A percentile compares a stretch with the other conserved stretches of the same genome.
Conservation (phyloP, 2,797 vertebrate genomes). For the Pelodytes ibericus region DNA sequence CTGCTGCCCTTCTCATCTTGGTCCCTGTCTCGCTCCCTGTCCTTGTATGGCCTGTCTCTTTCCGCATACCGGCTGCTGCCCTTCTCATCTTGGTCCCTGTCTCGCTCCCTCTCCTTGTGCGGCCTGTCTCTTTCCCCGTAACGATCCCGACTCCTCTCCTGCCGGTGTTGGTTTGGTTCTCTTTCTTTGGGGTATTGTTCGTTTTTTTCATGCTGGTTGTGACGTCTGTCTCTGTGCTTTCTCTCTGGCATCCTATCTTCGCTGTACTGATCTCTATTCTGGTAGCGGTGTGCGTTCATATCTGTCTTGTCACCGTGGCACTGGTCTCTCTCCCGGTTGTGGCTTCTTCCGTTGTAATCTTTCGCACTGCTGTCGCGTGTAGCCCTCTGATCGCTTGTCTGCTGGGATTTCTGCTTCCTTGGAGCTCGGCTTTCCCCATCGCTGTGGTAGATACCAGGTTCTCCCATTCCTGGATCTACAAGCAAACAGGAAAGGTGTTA, state of each 20-base stretch:
- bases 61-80: slow-evolving; percentile 6
- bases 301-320: background rate
- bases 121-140: slow-evolving; percentile 5
- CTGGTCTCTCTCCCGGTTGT: background rate
- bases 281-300: background rate
- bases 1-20: background rate
- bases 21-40: background rate
- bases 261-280: background rate
- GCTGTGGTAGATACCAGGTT: slow-evolving; percentile 11
- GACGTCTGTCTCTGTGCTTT: slow-evolving; percentile 1
- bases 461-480: slow-evolving; percentile 33
- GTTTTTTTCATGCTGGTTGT: background rate
- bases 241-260: background rate
- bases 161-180: background rate
- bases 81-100: slow-evolving; percentile 10
- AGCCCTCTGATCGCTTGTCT: background rate
- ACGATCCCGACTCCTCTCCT: background rate
- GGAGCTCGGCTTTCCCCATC: slow-evolving; percentile 32
- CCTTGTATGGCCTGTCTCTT: background rate
- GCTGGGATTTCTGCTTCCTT: slow-evolving; percentile 27
- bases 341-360: background rate
- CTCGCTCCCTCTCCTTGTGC: background rate
- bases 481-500: background rate
- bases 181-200: slow-evolving; percentile 11
- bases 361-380: background rate